Conservation (phyloP, 2,888 invertebrate genomes). For the Brassicogethes aeneus region DNA sequence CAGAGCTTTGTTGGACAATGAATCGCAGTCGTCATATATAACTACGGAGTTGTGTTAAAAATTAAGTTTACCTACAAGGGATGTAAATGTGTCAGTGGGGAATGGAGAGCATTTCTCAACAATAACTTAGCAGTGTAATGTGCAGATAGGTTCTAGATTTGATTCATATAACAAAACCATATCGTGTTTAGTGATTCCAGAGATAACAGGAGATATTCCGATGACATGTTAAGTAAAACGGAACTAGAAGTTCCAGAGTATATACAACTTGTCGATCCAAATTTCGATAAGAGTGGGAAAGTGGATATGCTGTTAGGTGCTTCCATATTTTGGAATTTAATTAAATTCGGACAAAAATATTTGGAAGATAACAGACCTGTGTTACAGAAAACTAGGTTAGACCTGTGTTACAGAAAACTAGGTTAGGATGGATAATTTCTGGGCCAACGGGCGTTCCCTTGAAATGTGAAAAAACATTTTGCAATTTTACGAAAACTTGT, state of each 20-base stretch:
- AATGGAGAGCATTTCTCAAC: not conserved
- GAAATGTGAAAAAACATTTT: constrained; percentile 1
- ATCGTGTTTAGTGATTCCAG: not conserved
- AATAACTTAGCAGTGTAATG: not conserved
- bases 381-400: too few species aligned
- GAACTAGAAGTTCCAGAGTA: not conserved
- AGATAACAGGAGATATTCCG: not conserved
- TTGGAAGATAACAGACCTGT: not conserved
- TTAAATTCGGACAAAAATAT: not conserved
- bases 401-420: constrained; percentile 6
- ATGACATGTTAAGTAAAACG: not conserved
- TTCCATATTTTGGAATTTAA: not conserved
- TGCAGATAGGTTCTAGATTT: not conserved
- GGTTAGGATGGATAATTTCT: constrained; percentile 7
- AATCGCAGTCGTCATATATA: constrained; percentile 7
- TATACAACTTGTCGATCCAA: not conserved
- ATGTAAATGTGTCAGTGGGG: not conserved
- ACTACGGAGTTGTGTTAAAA: constrained; percentile 2
- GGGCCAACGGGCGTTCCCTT: constrained; percentile 1
- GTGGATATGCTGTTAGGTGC: not conserved
- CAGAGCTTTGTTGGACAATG: constrained; percentile 6
- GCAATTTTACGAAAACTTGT: constrained; percentile 4
- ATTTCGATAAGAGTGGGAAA: not conserved
- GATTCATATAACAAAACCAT: not conserved
- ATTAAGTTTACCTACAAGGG: not conserved